Base-by-base conservation (phyloP, 2,113 vertebrate genomes). In the Acinonyx jubatus region DNA sequence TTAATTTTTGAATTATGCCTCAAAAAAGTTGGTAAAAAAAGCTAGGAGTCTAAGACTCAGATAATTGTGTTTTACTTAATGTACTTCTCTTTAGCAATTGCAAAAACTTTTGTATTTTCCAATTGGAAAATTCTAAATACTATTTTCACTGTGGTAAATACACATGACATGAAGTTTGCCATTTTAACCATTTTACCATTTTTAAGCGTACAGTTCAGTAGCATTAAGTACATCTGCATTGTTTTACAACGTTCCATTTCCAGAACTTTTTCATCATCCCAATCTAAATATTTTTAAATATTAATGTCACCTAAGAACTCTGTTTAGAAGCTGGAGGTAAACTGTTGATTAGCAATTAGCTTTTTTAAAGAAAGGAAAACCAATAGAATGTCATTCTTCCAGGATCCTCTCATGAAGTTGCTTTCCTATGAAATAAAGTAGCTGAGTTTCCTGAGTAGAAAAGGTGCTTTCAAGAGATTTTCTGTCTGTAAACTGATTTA, bases 281-380 rank as follows among this genome's bases (percentile, higher is more conserved):
- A 79, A 33, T 57, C n/a, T 95, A 68, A 96, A 84, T 82, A 79
- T 65, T 94, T 92, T 80, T n/a, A 92, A 91, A 91, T 96, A 84
- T n/a, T 88, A 76, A 74, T 85, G 89, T 96, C 61, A 65, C 27
- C 4, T 93, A 96, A 50, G 3, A 97, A 96, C 66, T 92, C 11
- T 87, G 48, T 57, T 88, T 65, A 90, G 87, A 94, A 78, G 5
- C 33, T 80, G 2, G 29, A 93, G 10, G 63, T 78, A 48, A 87
- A 16, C 61, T 88, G 19, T 38, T 55, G 50, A 83, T 50, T 55
- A 36, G 9, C 55, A 92, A 88, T 87, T 94, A 93, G 31, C 13
- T 74, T 66, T 36, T 21, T 50, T 71, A 50, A 25, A 36, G 14
- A 69, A 48, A 85, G 38, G 11, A 82, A 83, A 74, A 61, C 27